A percentile compares a stretch with the other conserved stretches of the same genome.
Evolutionary conservation across 2,797 vertebrate species (phyloP).

Genomic region (Semaprochilodus insignis): DNA sequence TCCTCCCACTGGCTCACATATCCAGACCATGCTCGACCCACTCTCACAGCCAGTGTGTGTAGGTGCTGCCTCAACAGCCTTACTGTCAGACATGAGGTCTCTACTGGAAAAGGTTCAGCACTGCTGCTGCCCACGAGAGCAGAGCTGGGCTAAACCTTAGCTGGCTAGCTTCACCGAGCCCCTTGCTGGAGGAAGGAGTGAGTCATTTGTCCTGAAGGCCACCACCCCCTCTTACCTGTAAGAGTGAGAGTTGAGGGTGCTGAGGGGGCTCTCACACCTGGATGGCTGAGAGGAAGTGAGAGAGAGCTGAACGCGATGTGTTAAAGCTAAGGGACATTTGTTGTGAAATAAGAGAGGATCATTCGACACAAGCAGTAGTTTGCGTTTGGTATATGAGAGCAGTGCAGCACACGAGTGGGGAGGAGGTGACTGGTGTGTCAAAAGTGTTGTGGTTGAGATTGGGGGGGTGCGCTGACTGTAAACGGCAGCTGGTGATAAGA

Average conservation of each 20-base stretch:
- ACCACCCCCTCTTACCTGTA: slow-evolving; percentile 44
- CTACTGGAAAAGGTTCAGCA: slow-evolving; percentile 55
- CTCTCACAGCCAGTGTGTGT: background rate
- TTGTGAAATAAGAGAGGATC: background rate
- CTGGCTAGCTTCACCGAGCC: background rate
- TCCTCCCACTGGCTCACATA: slow-evolving; percentile 35
- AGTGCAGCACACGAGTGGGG: background rate
- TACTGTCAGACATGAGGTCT: slow-evolving; percentile 60
- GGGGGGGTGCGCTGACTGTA: background rate
- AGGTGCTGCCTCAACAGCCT: slow-evolving; percentile 51
- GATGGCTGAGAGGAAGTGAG: slow-evolving; percentile 27
- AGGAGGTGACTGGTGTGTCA: background rate
- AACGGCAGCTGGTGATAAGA: background rate
- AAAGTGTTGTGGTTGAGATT: background rate
- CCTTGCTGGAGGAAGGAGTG: slow-evolving; percentile 26
- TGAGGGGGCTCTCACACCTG: slow-evolving; percentile 37
- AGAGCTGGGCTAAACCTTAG: background rate
- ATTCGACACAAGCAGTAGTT: background rate
- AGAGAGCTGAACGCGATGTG: background rate
- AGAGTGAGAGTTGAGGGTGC: slow-evolving; percentile 16
- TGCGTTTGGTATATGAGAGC: background rate
- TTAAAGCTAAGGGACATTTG: background rate
- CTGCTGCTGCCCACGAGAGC: slow-evolving; percentile 31
- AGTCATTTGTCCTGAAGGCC: slow-evolving; percentile 42
- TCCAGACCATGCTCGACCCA: slow-evolving; percentile 20